These are phyloP conservation scores for Coracias cyanogaster DNA, from an alignment of 2,797 vertebrate genomes.

Conservation along the genomic window DNA sequence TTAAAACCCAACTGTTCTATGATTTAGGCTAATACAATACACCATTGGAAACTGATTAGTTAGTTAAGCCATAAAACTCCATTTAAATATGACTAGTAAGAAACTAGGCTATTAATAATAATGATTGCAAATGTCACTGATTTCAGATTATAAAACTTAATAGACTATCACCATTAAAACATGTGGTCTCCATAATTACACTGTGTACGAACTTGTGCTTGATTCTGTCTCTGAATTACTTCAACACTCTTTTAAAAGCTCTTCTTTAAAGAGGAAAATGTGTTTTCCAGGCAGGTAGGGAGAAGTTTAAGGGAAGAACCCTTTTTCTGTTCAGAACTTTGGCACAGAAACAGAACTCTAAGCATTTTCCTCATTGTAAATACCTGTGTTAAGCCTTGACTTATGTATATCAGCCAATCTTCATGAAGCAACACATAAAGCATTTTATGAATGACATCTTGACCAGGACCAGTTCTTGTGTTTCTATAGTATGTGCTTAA, in stretches of 20 bases:
- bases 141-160: slow-evolving; percentile 72
- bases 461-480: not conserved
- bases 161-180: slow-evolving; percentile 62
- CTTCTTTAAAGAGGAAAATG: not conserved
- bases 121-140: slow-evolving; percentile 73
- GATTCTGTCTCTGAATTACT: not conserved
- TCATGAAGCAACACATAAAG: not conserved
- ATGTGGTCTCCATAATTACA: slow-evolving; percentile 60
- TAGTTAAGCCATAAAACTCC: slow-evolving; percentile 54
- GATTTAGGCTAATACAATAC: slow-evolving; percentile 40
- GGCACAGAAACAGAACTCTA: not conserved
- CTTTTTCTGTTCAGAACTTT: not conserved
- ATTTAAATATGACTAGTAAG: slow-evolving; percentile 59
- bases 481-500: not conserved
- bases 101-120: slow-evolving; percentile 65
- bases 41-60: slow-evolving; percentile 47
- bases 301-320: not conserved
- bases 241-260: not conserved
- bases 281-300: not conserved
- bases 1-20: not conserved
- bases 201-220: slow-evolving; percentile 45
- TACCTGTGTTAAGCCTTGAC: not conserved
- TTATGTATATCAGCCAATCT: not conserved
- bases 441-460: not conserved
- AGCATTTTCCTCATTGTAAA: not conserved